Conservation (phyloP, 2,797 vertebrate species). For the Sebastes itinus region DNA sequence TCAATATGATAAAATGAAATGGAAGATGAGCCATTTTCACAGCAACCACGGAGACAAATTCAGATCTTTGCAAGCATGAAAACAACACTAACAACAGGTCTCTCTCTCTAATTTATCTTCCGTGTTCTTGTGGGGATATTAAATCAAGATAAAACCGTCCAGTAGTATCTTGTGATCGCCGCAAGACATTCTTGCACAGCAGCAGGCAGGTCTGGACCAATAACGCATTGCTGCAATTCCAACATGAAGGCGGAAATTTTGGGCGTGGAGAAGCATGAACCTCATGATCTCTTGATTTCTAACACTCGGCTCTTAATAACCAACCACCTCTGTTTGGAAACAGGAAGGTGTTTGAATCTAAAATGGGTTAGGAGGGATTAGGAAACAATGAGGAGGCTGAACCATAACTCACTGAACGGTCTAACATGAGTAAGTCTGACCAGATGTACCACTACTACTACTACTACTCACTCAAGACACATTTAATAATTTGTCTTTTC, state of each 20-base stretch:
- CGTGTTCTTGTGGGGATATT: not conserved
- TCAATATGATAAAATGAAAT: not conserved
- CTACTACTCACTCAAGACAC: not conserved
- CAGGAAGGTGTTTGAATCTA: constrained; percentile 26
- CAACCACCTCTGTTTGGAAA: constrained; percentile 20
- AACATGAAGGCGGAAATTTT: constrained; percentile 6
- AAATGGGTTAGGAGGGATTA: constrained; percentile 2
- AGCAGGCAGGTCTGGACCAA: constrained; percentile 29
- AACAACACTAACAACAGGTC: not conserved
- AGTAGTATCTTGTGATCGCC: constrained; percentile 21
- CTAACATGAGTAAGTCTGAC: not conserved
- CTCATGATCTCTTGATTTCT: not conserved
- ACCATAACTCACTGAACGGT: constrained; percentile 11
- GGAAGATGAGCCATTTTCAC: constrained; percentile 2
- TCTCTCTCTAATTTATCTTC: not conserved
- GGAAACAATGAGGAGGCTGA: constrained; percentile 36
- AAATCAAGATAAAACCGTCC: constrained; percentile 11
- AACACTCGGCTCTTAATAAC: constrained; percentile 8
- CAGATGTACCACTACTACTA: not conserved
- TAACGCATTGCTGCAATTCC: constrained; percentile 3
- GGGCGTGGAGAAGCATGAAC: not conserved
- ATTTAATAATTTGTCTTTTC: not conserved
- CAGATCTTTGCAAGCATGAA: not conserved
- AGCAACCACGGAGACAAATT: not conserved
- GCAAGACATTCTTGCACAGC: constrained; percentile 21